phyloP scores from a whole-genome alignment of 2,113 vertebrate species.

The Varanus salvator region DNA sequence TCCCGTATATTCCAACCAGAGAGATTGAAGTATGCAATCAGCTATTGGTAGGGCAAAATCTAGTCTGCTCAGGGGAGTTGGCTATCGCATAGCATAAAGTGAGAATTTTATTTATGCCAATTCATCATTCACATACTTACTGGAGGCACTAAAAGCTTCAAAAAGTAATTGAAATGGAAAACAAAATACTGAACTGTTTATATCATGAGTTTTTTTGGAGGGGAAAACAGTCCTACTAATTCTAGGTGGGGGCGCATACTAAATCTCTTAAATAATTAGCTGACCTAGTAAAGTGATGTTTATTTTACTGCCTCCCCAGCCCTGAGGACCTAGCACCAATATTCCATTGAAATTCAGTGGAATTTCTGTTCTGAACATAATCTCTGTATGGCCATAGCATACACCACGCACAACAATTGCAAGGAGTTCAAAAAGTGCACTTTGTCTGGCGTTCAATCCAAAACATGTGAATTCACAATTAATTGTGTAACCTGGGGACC shows the following conservation, averaged over 20 bases:
- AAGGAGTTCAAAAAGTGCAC: no score
- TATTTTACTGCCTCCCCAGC: background rate
- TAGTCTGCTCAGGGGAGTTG: background rate
- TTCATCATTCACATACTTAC: background rate
- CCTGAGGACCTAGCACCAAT: background rate
- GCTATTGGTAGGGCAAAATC: background rate
- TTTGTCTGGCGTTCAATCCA: no score
- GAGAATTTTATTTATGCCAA: background rate
- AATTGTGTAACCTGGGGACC: no score
- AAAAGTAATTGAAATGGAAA: background rate
- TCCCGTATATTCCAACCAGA: background rate
- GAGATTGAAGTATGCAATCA: background rate
- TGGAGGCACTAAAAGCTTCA: conserved; percentile 17
- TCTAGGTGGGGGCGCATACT: background rate
- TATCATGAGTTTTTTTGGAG: conserved; percentile 3
- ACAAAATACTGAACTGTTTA: conserved; percentile 21
- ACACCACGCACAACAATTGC: no score
- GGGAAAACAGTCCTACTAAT: background rate
- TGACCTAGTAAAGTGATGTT: background rate
- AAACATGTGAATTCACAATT: no score
- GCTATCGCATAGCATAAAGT: background rate
- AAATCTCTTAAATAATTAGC: background rate
- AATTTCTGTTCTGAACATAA: no score
- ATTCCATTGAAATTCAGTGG: background rate
- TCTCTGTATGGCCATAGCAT: no score